Conservation (phyloP, 2,888 invertebrate species). For the Ornithoptera priamus region DNA sequence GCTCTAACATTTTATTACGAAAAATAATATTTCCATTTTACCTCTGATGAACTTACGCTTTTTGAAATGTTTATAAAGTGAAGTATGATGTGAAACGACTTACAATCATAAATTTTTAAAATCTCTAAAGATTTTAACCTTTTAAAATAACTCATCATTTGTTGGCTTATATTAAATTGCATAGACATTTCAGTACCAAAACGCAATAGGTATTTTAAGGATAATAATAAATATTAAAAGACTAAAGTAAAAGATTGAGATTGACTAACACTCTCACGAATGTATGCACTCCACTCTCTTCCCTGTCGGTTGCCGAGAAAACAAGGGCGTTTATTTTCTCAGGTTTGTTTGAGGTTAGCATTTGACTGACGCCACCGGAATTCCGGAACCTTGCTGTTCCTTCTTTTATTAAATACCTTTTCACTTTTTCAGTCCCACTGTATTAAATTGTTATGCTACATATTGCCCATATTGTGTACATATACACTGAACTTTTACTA, state of each 20-base stretch:
- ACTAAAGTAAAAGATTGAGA: slow-evolving; percentile 47
- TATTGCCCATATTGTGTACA: no score
- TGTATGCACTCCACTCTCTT: slow-evolving; percentile 48
- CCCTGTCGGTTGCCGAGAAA: slow-evolving; percentile 52
- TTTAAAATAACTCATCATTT: no score
- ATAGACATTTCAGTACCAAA: not conserved
- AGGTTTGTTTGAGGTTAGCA: slow-evolving; percentile 62
- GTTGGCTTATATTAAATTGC: not conserved
- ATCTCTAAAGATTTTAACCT: no score
- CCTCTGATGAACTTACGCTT: no score
- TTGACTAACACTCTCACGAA: slow-evolving; percentile 49
- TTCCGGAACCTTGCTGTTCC: slow-evolving; percentile 41
- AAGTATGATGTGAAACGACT: no score
- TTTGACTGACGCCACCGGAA: slow-evolving; percentile 47
- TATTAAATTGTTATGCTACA: not conserved
- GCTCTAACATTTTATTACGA: slow-evolving; percentile 36
- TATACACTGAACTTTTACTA: no score
- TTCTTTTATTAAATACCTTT: slow-evolving; percentile 39
- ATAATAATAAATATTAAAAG: slow-evolving; percentile 28
- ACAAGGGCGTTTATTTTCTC: slow-evolving; percentile 60
- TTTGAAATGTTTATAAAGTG: no score
- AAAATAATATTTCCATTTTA: slow-evolving; percentile 25
- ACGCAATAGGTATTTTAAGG: not conserved
- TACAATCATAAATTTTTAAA: no score
- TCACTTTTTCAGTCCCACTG: not conserved